Conservation (phyloP, 1,140 invertebrate species). For the Lerema accius region DNA sequence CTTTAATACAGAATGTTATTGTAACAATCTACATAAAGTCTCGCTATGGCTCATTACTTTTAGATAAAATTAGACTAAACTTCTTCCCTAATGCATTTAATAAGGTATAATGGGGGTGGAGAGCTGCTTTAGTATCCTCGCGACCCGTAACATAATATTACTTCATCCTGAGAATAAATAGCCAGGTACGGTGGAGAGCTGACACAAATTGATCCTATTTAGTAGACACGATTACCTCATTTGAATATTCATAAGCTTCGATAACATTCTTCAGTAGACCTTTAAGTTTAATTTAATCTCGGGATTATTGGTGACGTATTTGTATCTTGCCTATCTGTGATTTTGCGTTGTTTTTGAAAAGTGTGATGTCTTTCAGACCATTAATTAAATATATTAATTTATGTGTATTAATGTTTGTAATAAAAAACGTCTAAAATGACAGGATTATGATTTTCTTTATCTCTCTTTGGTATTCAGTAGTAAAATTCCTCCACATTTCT, state of each 20-base stretch:
- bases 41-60: background rate
- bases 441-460: too few relatives aligned
- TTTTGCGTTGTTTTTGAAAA: too few relatives aligned
- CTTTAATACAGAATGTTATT: too few relatives aligned
- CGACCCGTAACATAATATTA: slow-evolving; percentile 26
- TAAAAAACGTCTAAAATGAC: too few relatives aligned
- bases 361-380: too few relatives aligned
- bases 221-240: slow-evolving; percentile 25
- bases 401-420: too few relatives aligned
- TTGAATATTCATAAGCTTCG: slow-evolving; percentile 29
- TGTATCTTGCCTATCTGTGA: background rate
- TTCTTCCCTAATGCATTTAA: slow-evolving; percentile 12
- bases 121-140: slow-evolving; percentile 10
- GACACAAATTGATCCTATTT: slow-evolving; percentile 34
- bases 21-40: too few relatives aligned
- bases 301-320: background rate
- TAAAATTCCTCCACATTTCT: too few relatives aligned
- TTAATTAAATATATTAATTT: too few relatives aligned
- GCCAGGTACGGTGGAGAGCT: slow-evolving; percentile 20
- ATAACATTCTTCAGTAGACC: slow-evolving; percentile 32
- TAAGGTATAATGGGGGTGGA: slow-evolving; percentile 14
- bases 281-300: slow-evolving; percentile 28
- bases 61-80: slow-evolving; percentile 9
- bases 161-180: slow-evolving; percentile 23
- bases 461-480: too few relatives aligned